Conservation (phyloP, 1,140 invertebrate species). For the Drosophila parvula region DNA sequence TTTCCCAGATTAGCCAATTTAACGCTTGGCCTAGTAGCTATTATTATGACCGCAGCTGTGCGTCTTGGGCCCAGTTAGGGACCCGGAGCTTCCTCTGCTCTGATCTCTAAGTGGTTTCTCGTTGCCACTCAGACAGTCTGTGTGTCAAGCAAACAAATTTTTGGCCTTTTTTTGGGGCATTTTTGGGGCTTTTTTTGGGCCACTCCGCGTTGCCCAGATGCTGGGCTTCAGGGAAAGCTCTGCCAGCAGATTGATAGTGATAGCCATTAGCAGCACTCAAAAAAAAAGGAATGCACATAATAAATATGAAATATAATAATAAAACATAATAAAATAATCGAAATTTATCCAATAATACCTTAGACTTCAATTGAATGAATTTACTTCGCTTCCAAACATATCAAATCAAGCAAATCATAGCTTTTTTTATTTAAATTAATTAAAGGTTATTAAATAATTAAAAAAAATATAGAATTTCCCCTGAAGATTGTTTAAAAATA, state of each 20-base stretch:
- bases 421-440: no score
- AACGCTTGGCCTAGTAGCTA: neutral
- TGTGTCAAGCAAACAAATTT: slow-evolving; percentile 21
- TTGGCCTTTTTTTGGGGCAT: neutral
- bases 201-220: neutral
- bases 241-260: neutral
- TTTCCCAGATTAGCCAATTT: neutral
- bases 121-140: neutral
- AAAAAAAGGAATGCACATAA: neutral
- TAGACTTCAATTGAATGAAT: no score
- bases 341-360: neutral
- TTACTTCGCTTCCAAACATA: no score
- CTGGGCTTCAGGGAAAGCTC: slow-evolving; percentile 16
- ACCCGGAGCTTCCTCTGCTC: slow-evolving; percentile 2
- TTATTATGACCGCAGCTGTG: slow-evolving; percentile 5
- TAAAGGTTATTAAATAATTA: no score
- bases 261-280: neutral
- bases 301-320: neutral
- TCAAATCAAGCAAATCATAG: no score
- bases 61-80: neutral
- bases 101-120: slow-evolving; percentile 12
- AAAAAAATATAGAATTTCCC: no score
- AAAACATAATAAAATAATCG: neutral
- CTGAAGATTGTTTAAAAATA: no score
- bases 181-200: neutral